Conservation (phyloP, 2,797 vertebrate species). For the Schizothorax lantsangensis region DNA sequence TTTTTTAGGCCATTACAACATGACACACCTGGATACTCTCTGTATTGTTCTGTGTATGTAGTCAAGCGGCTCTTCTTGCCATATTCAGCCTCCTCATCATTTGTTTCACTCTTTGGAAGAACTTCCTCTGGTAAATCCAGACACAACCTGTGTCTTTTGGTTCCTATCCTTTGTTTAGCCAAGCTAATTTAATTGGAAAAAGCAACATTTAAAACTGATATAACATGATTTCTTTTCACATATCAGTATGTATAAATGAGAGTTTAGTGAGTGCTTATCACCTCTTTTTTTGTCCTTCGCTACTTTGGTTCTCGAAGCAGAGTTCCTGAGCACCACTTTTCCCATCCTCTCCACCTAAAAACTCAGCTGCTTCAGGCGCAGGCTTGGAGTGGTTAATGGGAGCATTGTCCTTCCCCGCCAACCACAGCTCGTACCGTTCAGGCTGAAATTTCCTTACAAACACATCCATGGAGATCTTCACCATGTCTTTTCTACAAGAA, state of each 20-base stretch:
- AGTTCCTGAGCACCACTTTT: slow-evolving; percentile 54
- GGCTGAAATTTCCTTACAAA: slow-evolving; percentile 97
- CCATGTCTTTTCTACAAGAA: slow-evolving; percentile 97
- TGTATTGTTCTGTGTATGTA: slow-evolving; percentile 65
- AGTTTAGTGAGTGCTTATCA: slow-evolving; percentile 52
- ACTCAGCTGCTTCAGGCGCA: slow-evolving; percentile 92
- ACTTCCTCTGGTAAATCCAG: slow-evolving; percentile 92
- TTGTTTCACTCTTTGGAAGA: slow-evolving; percentile 84
- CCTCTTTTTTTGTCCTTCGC: slow-evolving; percentile 77
- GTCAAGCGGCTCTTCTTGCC: slow-evolving; percentile 75
- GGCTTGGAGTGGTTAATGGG: slow-evolving; percentile 88
- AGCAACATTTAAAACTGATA: neutral
- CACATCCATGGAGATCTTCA: slow-evolving; percentile 99
- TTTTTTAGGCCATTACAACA: neutral
- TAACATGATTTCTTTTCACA: neutral
- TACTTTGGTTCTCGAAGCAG: slow-evolving; percentile 66
- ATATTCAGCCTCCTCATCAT: slow-evolving; percentile 68
- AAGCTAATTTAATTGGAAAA: slow-evolving; percentile 68
- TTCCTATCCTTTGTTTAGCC: slow-evolving; percentile 92
- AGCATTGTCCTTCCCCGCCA: slow-evolving; percentile 84
- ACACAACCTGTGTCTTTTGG: slow-evolving; percentile 94
- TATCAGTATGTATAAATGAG: neutral
- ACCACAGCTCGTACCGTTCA: slow-evolving; percentile 93
- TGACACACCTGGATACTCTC: slow-evolving; percentile 70
- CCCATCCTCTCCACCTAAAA: slow-evolving; percentile 75